Conservation (phyloP, 2,797 vertebrate species). For the Sebastes steindachneri region DNA sequence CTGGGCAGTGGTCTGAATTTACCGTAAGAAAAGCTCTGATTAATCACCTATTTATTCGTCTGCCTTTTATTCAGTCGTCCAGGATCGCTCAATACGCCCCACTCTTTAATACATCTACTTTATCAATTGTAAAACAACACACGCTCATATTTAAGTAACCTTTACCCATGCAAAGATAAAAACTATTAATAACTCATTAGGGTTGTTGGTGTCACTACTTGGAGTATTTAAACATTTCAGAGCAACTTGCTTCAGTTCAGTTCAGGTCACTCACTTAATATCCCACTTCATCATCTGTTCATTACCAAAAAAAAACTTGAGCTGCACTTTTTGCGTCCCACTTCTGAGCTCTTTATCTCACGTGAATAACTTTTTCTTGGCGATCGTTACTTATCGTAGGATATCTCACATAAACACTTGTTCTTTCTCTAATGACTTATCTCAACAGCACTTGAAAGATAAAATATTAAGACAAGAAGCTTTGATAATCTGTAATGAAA, state of each 20-base stretch:
- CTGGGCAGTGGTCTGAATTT: constrained; percentile 9
- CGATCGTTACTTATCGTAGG: constrained; percentile 7
- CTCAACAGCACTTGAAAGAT: constrained; percentile 7
- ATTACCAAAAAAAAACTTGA: not conserved
- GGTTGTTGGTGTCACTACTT: constrained; percentile 16
- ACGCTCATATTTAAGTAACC: constrained; percentile 19
- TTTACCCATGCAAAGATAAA: constrained; percentile 37
- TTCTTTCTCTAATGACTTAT: constrained; percentile 33
- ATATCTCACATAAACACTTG: constrained; percentile 17
- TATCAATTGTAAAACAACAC: constrained; percentile 48
- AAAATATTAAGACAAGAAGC: constrained; percentile 21
- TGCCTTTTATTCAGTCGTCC: constrained; percentile 17
- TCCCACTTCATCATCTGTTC: not conserved
- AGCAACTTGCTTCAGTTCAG: not conserved
- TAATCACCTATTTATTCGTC: constrained; percentile 37
- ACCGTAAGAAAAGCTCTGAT: constrained; percentile 18
- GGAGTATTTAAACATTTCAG: constrained; percentile 7
- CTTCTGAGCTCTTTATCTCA: not conserved
- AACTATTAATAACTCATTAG: constrained; percentile 8
- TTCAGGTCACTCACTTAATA: not conserved
- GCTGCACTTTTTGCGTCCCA: not conserved
- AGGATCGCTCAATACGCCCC: constrained; percentile 26
- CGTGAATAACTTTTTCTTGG: not conserved
- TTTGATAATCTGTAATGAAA: constrained; percentile 43
- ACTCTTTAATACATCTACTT: constrained; percentile 28